Percentiles rank a stretch among this genome's conserved stretches.
Conservation (phyloP, 1,140 invertebrate genomes). For the Panagrolaimus sp. region DNA sequence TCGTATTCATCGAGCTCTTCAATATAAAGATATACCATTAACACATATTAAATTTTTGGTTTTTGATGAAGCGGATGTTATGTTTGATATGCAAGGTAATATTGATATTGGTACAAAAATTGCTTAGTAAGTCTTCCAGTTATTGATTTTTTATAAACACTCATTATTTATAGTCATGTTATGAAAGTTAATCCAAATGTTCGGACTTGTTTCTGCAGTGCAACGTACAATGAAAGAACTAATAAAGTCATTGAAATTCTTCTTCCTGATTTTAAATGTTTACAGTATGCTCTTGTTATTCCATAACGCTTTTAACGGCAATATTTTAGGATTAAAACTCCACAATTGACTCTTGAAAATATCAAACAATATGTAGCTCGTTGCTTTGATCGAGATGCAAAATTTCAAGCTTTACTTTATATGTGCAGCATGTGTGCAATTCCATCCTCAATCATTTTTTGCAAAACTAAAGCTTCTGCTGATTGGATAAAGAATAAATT, state of each 20-base stretch:
- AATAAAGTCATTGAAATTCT: conserved; percentile 44
- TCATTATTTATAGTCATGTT: conserved; percentile 22
- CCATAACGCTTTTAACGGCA: conserved; percentile 68
- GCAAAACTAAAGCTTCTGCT: conserved; percentile 72
- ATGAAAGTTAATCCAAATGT: conserved; percentile 64
- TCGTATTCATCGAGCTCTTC: conserved; percentile 33
- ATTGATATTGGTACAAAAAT: conserved; percentile 70
- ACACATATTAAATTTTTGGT: conserved; percentile 85
- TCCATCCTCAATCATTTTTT: conserved; percentile 97
- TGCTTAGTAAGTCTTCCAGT: conserved; percentile 79
- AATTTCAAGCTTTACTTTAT: conserved; percentile 83
- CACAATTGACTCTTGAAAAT: conserved; percentile 93
- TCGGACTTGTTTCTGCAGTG: conserved; percentile 97
- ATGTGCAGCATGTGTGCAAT: conserved; percentile 92
- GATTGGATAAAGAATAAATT: conserved; percentile 80
- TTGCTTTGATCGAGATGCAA: conserved; percentile 71
- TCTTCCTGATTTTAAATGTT: conserved; percentile 37
- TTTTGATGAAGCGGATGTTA: conserved; percentile 95
- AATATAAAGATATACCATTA: conserved; percentile 77
- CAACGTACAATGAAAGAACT: conserved; percentile 75
- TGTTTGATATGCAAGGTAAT: conserved; percentile 68
- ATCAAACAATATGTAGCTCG: conserved; percentile 94
- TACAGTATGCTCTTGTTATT: conserved; percentile 61
- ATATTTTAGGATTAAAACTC: conserved; percentile 61
- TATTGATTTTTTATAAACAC: too few relatives aligned